These are phyloP conservation scores for Drosophila baimaii DNA, from an alignment of 1,140 invertebrate genomes.

Conservation along the genomic window DNA sequence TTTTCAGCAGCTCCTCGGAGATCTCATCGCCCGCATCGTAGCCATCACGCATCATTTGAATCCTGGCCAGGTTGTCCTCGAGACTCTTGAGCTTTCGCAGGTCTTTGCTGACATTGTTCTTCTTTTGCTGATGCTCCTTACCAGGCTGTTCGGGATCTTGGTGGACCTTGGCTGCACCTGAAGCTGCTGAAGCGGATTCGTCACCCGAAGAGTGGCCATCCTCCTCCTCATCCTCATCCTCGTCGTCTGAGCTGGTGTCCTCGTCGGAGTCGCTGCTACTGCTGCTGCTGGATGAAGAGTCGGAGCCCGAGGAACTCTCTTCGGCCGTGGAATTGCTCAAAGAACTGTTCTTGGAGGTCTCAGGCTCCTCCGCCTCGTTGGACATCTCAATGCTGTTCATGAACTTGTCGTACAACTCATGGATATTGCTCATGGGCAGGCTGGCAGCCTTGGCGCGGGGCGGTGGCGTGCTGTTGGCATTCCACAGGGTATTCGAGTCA, in stretches of 20 bases:
- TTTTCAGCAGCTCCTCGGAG: conserved; percentile 76
- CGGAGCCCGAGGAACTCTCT: conserved; percentile 53
- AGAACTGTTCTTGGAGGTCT: conserved; percentile 45
- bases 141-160: conserved; percentile 14
- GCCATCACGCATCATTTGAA: conserved; percentile 81
- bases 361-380: conserved; percentile 1
- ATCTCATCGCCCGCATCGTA: conserved; percentile 79
- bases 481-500: conserved; percentile 72
- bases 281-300: conserved; percentile 35
- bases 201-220: conserved; percentile 26
- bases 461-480: conserved; percentile 69
- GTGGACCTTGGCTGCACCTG: not conserved
- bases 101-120: conserved; percentile 72
- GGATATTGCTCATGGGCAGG: conserved; percentile 50
- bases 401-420: conserved; percentile 79
- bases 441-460: conserved; percentile 39
- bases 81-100: conserved; percentile 74
- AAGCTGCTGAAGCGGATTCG: not conserved
- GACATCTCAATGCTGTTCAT: conserved; percentile 78
- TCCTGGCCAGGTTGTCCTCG: conserved; percentile 74
- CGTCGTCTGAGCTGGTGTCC: conserved; percentile 46
- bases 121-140: conserved; percentile 55
- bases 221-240: conserved; percentile 15
- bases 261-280: conserved; percentile 46
- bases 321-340: conserved; percentile 56